Evolutionary conservation across 2,888 invertebrate genomes (phyloP).

Genomic region (Platypus cylindrus): DNA sequence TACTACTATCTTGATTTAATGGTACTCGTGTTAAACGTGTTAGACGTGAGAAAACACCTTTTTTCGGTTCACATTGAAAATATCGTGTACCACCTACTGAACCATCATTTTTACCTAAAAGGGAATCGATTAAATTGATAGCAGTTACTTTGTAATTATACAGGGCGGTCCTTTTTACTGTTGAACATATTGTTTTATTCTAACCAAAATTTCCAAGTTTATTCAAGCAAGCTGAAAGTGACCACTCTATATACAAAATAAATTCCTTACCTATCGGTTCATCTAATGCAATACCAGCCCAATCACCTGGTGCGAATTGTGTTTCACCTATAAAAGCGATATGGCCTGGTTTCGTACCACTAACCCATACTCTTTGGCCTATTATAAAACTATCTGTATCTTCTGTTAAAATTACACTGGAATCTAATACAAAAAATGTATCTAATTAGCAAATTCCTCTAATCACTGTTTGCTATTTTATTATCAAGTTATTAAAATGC

Average conservation of each 20-base stretch:
- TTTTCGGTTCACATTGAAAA: constrained; percentile 85
- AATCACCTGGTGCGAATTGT: constrained; percentile 94
- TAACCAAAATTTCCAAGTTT: neutral
- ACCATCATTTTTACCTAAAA: constrained; percentile 88
- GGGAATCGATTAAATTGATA: neutral
- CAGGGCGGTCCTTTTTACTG: too few relatives aligned
- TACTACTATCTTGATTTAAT: constrained; percentile 40
- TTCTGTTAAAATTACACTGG: constrained; percentile 70
- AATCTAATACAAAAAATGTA: constrained; percentile 44
- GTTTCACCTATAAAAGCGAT: constrained; percentile 92
- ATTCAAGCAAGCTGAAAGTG: neutral
- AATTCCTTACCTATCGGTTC: constrained; percentile 69
- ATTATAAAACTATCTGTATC: constrained; percentile 93
- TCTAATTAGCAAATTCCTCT: too few relatives aligned
- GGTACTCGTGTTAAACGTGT: constrained; percentile 71
- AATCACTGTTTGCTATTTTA: too few relatives aligned
- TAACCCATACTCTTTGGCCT: constrained; percentile 89
- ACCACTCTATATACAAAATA: neutral
- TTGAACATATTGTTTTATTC: too few relatives aligned
- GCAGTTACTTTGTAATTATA: too few relatives aligned
- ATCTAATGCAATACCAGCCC: constrained; percentile 95
- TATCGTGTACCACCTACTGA: constrained; percentile 85
- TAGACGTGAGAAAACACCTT: constrained; percentile 86
- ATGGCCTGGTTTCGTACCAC: constrained; percentile 80
- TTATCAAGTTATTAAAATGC: too few relatives aligned